phyloP scores from a whole-genome alignment of 1,140 invertebrate species.

The Bombus superbus region DNA sequence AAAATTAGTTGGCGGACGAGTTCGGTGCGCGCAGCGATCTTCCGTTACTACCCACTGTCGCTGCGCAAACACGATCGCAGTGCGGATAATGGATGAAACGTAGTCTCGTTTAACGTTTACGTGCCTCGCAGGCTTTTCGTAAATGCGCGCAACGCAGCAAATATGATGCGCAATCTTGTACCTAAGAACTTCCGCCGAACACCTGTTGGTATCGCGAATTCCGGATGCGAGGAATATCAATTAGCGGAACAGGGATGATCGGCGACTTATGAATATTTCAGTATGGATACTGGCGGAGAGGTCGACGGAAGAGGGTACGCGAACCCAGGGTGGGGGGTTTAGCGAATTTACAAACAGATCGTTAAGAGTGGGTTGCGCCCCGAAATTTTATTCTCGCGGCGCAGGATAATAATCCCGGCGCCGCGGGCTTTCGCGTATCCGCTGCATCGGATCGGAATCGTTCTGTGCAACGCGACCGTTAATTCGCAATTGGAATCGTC shows the following conservation, averaged over 20 bases:
- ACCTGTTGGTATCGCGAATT: conserved; percentile 68
- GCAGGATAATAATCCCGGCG: too few species aligned
- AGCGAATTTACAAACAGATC: background rate
- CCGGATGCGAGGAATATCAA: conserved; percentile 72
- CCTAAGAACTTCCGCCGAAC: conserved; percentile 31
- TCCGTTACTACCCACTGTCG: too few species aligned
- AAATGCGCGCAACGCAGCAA: background rate
- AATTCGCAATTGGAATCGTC: background rate
- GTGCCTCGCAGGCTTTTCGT: background rate
- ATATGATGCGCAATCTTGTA: too few species aligned
- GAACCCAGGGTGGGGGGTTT: background rate
- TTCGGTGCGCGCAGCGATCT: too few species aligned
- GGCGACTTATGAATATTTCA: conserved; percentile 73
- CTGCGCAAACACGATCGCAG: too few species aligned
- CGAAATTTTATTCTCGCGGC: background rate
- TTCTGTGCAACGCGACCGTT: background rate
- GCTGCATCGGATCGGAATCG: background rate
- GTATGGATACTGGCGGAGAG: conserved; percentile 5
- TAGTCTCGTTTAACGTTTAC: background rate
- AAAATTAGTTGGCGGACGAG: background rate
- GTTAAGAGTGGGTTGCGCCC: too few species aligned
- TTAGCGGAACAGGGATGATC: conserved; percentile 69
- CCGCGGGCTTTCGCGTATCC: too few species aligned
- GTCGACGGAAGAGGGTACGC: background rate
- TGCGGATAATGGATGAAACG: too few species aligned